phyloP scores from a whole-genome alignment of 2,888 invertebrate species.

The Amblyteles armatorius region DNA sequence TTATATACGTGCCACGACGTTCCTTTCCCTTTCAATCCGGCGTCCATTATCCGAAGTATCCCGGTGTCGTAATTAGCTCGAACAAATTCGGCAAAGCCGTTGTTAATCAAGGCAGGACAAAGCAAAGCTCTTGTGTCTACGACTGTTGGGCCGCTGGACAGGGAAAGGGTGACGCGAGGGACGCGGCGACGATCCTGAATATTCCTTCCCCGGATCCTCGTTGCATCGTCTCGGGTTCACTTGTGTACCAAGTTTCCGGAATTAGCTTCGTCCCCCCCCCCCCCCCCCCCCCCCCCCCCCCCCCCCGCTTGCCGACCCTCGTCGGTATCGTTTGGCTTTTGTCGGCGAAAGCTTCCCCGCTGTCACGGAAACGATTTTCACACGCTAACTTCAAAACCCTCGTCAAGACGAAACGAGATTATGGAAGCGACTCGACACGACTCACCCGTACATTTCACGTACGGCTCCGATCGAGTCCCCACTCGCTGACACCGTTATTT shows the following conservation, averaged over 20 bases:
- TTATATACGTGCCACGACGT: background rate
- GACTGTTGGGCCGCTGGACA: conserved; percentile 12
- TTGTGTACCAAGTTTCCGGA: conserved; percentile 27
- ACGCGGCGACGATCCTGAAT: conserved; percentile 32
- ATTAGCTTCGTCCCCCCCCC: background rate
- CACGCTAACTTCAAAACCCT: conserved; percentile 19
- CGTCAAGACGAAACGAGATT: conserved; percentile 24
- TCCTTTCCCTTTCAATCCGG: background rate
- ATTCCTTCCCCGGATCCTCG: conserved; percentile 25
- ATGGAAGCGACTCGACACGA: background rate
- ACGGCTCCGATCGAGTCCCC: too few species aligned
- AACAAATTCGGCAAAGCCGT: conserved; percentile 66
- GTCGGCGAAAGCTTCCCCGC: background rate
- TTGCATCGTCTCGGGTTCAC: conserved; percentile 19
- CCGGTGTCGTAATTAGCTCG: conserved; percentile 61
- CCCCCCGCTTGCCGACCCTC: conserved; percentile 1
- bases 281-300: background rate
- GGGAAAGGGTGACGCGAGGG: background rate
- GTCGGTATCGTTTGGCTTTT: conserved; percentile 36
- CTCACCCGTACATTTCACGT: background rate
- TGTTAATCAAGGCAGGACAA: conserved; percentile 65
- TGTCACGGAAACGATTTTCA: background rate
- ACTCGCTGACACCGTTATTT: too few species aligned
- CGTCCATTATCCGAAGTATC: background rate
- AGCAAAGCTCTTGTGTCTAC: conserved; percentile 59